Evolutionary conservation across 2,888 invertebrate genomes (phyloP), one percentile per base, ranked within the genome.

Genomic region (Fragum sueziense): DNA sequence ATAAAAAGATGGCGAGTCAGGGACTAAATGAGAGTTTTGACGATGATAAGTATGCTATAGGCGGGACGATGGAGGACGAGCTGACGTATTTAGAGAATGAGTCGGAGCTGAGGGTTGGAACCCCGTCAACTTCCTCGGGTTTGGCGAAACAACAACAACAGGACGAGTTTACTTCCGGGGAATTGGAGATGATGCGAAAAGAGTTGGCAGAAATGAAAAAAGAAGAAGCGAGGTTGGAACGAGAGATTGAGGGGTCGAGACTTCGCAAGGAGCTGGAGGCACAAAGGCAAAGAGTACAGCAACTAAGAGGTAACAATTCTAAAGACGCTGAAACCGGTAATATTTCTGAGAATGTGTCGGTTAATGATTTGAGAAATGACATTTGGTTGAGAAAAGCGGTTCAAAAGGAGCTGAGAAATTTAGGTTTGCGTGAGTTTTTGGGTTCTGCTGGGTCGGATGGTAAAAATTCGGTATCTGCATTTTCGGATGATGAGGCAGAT

Each of bases 351-450:
- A 61, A 61, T 52, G 22, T 61, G 29, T 27, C 51, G 4, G 29
- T 69, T 47, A 52, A 69, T 41, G 69, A 69, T 51, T 29, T 69
- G 6, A 41, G 69, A 51, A 41, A 69, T 22, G 51, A 69, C n/a
- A 4, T 9, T n/a, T 29, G 2, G 27, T 4, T 69, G 29, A n/a
- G 11, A 51, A 69, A 51, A 51, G 11, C 20, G 29, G 47, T 69
- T 47, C 47, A 69, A 27, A 69, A 51, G 29, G 69, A 69, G 41
- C 20, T 69, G 29, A 29, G 27, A 20, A 69, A 69, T 7, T 25
- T 69, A 51, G 69, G 69, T 20, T n/a, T 61, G 14, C 1, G 33
- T 31, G 17, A 9, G 9, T 61, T 61, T 61, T 31, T 31, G 25
- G 20, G n/a, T 31, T 33, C 17, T 52, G 22, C 22, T 22, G 9